Base-by-base conservation (phyloP, 2,888 invertebrate species). In the Hedya salicella region DNA sequence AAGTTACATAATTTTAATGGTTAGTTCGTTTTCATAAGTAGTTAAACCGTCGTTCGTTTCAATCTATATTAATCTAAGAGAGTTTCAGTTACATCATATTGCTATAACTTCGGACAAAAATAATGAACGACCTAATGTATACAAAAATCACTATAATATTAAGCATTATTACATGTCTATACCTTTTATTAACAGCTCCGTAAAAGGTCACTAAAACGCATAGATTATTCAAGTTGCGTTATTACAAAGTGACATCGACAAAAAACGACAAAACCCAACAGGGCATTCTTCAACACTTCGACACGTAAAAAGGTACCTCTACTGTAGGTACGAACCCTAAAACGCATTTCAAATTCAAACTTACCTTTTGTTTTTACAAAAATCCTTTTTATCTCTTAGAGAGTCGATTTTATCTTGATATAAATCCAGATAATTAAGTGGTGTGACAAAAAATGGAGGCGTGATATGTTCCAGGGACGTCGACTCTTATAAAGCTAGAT, bases 391-490 rank as follows among this genome's bases (percentile, higher is more conserved):
- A 76, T 79, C 73, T 76, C 74, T 79, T 66, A 62, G 68, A 62
- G 61, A 61, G 75, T 83, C 78, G 87, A 85, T 87, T 85, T 89
- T 90, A 91, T 91, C 91, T 76, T 78, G 86, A 88, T 89, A 88
- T 89, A 90, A 89, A 91, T 88, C 87, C 84, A 83, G 88, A 90
- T 91, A 91, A 91, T 91, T 91, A 91, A 91, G 89, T 86, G 87
- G 85, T 87, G 89, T 87, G 89, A 91, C 91, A 91, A 91, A 91
- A 91, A 91, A 87, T 90, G 81, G 86, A 90, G 89, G 90, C 86
- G 87, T 87, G 86, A 89, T 91, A 81, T 86, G 88, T 90, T 88
- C 86, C 88, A 87, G 89, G 85, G 76, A 87, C 89, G 90, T 91
- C 89, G 91, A 87, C 84, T 91, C 82, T 83, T 86, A 90, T 89